Evolutionary conservation across 2,797 vertebrate species (phyloP), one percentile per base, ranked within the genome.

Genomic region (Danio aesculapii): DNA sequence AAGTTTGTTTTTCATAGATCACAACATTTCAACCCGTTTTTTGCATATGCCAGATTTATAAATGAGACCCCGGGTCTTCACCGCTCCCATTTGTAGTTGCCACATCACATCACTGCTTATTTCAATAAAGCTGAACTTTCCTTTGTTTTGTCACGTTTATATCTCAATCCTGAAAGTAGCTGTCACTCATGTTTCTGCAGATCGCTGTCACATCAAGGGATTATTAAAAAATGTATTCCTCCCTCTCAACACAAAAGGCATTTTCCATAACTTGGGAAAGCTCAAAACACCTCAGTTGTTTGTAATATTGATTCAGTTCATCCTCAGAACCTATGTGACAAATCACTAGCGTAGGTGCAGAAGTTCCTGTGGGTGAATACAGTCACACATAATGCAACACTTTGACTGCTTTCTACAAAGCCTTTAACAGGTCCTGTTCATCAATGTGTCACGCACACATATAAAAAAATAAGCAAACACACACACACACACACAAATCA

Each of bases 361-460:
- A 49, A 67, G 67, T 44, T 66, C 12, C 47, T 76, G n/a, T 66
- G 47, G 46, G 14, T 69, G 53, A 46, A 44, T 47, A 58, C 14
- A 59, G 49, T 83, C 71, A 74, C 67, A 62, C 21, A 87, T 85
- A 88, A 84, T 73, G 79, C 83, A 90, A 82, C 83, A 87, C 88
- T 87, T 86, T 77, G 84, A 88, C 81, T 82, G 87, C 82, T 88
- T 87, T 88, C 84, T 87, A 84, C 87, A 77, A 75, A 85, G 76
- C 83, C 87, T 92, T 92, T 90, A 92, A 90, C 88, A 79, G 84
- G 86, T 83, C 81, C 19, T 84, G 79, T 84, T 77, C 86, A 81
- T 87, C 84, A 81, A 88, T 88, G 88, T 64, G 85, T 90, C 85
- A 89, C 87, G 89, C 85, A 84, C 86, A 21, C 2, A 59, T 12